These are phyloP conservation scores for Onychostruthus taczanowskii DNA, from an alignment of 2,113 vertebrate genomes.

Conservation along the genomic window DNA sequence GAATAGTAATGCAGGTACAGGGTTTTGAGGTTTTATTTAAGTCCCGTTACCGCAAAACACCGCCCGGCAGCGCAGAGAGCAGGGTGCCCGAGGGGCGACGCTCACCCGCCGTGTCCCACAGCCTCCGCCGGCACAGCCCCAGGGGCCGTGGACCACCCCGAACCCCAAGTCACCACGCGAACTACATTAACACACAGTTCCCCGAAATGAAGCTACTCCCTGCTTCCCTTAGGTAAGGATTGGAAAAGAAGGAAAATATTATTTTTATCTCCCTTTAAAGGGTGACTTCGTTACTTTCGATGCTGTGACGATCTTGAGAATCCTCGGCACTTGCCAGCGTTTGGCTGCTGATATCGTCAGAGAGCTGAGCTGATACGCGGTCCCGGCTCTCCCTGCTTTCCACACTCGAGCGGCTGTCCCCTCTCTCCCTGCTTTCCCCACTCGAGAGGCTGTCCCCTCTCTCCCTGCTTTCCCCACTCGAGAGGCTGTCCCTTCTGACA, in stretches of 20 bases:
- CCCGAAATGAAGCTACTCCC: neutral
- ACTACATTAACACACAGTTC: slow-evolving; percentile 1
- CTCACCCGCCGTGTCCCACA: neutral
- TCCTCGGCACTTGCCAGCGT: neutral
- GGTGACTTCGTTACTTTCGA: slow-evolving; percentile 34
- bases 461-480: neutral
- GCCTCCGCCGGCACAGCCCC: neutral
- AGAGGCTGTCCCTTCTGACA: neutral
- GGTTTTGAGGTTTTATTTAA: slow-evolving; percentile 63
- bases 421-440: neutral
- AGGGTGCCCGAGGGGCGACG: neutral
- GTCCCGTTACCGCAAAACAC: slow-evolving; percentile 58
- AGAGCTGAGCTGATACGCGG: neutral
- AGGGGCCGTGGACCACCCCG: neutral
- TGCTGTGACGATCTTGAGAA: slow-evolving; percentile 26
- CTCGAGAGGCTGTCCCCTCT: neutral
- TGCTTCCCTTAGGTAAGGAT: neutral
- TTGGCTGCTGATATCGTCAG: neutral
- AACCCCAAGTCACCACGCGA: neutral
- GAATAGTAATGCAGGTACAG: neutral
- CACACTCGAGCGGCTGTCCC: neutral
- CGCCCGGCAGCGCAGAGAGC: slow-evolving; percentile 44
- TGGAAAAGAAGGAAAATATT: neutral
- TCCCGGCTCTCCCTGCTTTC: slow-evolving; percentile 4
- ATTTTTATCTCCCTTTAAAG: neutral